Conservation (phyloP, 2,888 invertebrate genomes). For the Netelia fuscicornis region DNA sequence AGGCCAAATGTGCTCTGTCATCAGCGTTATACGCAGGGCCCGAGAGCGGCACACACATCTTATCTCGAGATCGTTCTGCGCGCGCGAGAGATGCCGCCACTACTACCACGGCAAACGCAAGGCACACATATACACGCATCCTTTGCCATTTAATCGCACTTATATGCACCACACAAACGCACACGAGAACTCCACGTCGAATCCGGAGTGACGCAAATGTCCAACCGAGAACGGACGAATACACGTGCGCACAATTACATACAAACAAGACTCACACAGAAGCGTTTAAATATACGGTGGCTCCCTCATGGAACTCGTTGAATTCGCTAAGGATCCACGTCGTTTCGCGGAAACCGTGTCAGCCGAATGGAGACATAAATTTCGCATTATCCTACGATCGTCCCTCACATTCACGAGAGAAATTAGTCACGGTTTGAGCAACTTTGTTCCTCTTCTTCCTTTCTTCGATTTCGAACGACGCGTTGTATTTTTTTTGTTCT, state of each 20-base stretch:
- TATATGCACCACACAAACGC: constrained; percentile 8
- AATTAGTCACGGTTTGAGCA: constrained; percentile 61
- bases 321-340: constrained; percentile 51
- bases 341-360: constrained; percentile 65
- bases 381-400: constrained; percentile 63
- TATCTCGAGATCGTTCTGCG: constrained; percentile 68
- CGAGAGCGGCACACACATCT: constrained; percentile 57
- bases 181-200: background rate
- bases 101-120: constrained; percentile 30
- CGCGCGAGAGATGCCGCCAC: constrained; percentile 57
- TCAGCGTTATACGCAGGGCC: constrained; percentile 67
- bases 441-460: constrained; percentile 28
- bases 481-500: background rate
- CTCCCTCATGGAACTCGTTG: constrained; percentile 42
- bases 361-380: constrained; percentile 65
- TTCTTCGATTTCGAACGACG: background rate
- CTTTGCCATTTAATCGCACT: background rate
- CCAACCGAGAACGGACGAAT: background rate
- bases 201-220: background rate
- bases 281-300: constrained; percentile 16
- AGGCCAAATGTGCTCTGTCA: constrained; percentile 74
- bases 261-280: background rate
- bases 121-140: background rate
- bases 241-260: background rate
- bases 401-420: constrained; percentile 45